Percentiles rank a stretch among this genome's conserved stretches.
phyloP scores from a whole-genome alignment of 2,113 vertebrate species.

The Rostratula benghalensis region DNA sequence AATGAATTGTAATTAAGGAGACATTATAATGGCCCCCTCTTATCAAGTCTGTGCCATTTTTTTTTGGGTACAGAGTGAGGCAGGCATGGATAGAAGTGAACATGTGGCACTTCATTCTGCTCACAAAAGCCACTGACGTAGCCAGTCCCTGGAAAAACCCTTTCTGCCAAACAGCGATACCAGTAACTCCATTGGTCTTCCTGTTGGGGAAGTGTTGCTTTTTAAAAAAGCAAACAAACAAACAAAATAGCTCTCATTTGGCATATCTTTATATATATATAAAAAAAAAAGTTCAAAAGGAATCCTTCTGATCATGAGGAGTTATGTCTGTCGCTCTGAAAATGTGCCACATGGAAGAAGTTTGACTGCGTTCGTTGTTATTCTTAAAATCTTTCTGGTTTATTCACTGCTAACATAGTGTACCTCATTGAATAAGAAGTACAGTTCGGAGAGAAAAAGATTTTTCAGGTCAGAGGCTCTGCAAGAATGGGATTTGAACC shows the following conservation, averaged over 20 bases:
- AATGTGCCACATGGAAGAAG: neutral
- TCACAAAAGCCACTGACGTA: neutral
- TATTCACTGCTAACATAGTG: neutral
- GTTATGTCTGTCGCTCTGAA: neutral
- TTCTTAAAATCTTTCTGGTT: neutral
- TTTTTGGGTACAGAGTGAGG: neutral
- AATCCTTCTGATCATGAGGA: neutral
- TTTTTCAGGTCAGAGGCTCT: slow-evolving; percentile 28
- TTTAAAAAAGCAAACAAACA: neutral
- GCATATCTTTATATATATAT: neutral
- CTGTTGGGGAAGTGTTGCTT: neutral
- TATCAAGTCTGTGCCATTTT: slow-evolving; percentile 16
- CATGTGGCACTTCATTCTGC: neutral
- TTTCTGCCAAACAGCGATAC: neutral
- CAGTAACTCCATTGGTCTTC: neutral
- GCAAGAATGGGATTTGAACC: slow-evolving; percentile 22
- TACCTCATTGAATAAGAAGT: slow-evolving; percentile 11
- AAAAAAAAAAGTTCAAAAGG: neutral
- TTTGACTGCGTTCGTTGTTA: neutral
- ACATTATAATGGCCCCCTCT: neutral
- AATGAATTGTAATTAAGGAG: slow-evolving; percentile 32
- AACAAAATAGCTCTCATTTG: neutral
- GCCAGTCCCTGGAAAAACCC: neutral
- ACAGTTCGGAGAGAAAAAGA: neutral
- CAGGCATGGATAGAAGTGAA: neutral